Evolutionary conservation across 2,797 vertebrate genomes (phyloP).

Genomic region (Micropoecilia bifurca): DNA sequence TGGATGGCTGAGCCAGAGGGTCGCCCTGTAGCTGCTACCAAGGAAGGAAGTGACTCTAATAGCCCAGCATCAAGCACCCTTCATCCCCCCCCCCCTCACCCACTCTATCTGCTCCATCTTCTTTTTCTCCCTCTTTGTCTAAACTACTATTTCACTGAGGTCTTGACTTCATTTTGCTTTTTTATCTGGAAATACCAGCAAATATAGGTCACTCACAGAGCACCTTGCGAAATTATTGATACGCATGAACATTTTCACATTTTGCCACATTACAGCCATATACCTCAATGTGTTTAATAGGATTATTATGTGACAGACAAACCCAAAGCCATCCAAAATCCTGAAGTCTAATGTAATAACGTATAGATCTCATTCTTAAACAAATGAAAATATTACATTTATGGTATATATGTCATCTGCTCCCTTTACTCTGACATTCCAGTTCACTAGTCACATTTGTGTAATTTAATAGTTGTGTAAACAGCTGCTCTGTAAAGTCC

Average conservation of each 20-base stretch:
- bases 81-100: conserved; percentile 1
- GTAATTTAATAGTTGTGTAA: not conserved
- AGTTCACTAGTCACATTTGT: not conserved
- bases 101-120: conserved; percentile 17
- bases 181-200: conserved; percentile 52
- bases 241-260: not conserved
- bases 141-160: conserved; percentile 55
- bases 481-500: not conserved
- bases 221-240: not conserved
- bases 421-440: not conserved
- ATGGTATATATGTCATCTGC: not conserved
- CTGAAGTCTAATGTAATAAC: not conserved
- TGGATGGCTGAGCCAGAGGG: conserved; percentile 80
- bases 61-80: conserved; percentile 55
- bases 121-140: conserved; percentile 38
- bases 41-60: conserved; percentile 81
- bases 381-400: not conserved
- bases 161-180: conserved; percentile 56
- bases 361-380: not conserved
- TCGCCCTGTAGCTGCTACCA: conserved; percentile 64
- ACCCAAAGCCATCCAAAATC: not conserved
- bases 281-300: not conserved
- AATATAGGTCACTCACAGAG: conserved; percentile 58
- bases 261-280: not conserved
- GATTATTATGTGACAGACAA: not conserved